These are phyloP conservation scores for Caenorhabditis sp. DNA, from an alignment of 2,888 invertebrate genomes.

Conservation along the genomic window DNA sequence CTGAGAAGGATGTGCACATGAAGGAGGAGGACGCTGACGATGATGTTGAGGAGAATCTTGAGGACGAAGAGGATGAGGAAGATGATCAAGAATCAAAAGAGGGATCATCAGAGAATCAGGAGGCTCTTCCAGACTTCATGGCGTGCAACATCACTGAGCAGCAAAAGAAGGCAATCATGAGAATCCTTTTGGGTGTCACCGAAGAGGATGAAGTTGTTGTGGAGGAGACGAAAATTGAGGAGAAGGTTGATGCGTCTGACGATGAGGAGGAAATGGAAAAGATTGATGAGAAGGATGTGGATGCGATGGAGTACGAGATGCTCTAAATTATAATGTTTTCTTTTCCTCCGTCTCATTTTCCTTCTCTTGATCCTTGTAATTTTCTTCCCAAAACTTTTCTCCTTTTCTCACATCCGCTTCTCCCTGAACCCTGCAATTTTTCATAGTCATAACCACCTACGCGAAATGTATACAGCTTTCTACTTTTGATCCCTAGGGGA, in stretches of 20 bases:
- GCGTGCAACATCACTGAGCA: constrained; percentile 20
- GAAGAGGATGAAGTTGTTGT: not conserved
- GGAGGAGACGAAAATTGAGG: constrained; percentile 8
- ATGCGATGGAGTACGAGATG: constrained; percentile 54
- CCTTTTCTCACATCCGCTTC: not conserved
- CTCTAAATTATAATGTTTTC: constrained; percentile 7
- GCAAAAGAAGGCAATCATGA: constrained; percentile 34
- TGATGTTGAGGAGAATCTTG: not conserved
- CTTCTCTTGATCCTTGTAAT: not conserved
- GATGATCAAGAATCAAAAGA: constrained; percentile 10
- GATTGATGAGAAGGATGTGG: constrained; percentile 49
- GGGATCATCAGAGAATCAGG: not conserved
- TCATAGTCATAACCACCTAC: constrained; percentile 18
- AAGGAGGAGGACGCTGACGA: not conserved
- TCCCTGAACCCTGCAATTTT: not conserved
- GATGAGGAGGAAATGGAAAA: constrained; percentile 50
- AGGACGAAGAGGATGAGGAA: constrained; percentile 8
- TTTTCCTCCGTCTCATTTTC: constrained; percentile 1
- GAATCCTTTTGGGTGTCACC: constrained; percentile 24
- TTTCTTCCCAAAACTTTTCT: not conserved
- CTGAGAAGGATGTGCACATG: not conserved
- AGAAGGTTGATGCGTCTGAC: not conserved
- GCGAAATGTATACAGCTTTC: constrained; percentile 23
- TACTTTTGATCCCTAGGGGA: constrained; percentile 8
- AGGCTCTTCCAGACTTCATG: constrained; percentile 2